phyloP scores from a whole-genome alignment of 1,140 invertebrate species.

The Drosophila prosaltans region DNA sequence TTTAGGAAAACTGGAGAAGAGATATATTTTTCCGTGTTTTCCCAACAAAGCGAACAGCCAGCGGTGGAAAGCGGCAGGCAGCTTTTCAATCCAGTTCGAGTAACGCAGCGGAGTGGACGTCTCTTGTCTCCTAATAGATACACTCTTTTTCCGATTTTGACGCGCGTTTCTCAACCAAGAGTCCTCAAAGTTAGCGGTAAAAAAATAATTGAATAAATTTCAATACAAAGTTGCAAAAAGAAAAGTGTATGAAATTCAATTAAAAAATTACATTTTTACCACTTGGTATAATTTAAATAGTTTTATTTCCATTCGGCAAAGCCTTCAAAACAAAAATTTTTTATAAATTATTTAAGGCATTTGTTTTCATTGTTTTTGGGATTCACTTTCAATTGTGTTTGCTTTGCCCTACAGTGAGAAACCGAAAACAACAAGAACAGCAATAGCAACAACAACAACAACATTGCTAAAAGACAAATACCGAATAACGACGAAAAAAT shows the following conservation, averaged over 20 bases:
- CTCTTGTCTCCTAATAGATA: slow-evolving; percentile 22
- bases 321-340: slow-evolving; percentile 37
- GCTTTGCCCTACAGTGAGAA: slow-evolving; percentile 63
- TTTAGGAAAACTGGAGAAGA: slow-evolving; percentile 11
- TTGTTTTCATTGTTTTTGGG: slow-evolving; percentile 50
- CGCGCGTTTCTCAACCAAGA: slow-evolving; percentile 36
- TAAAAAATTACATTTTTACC: slow-evolving; percentile 6
- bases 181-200: slow-evolving; percentile 45
- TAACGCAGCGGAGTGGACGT: slow-evolving; percentile 67
- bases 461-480: slow-evolving; percentile 21
- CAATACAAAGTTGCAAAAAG: slow-evolving; percentile 1
- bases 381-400: slow-evolving; percentile 52
- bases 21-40: slow-evolving; percentile 11
- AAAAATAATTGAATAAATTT: slow-evolving; percentile 17
- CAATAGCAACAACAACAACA: slow-evolving; percentile 44
- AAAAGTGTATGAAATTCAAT: slow-evolving; percentile 4
- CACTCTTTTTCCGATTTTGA: slow-evolving; percentile 11
- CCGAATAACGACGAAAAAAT: slow-evolving; percentile 39
- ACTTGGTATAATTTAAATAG: slow-evolving; percentile 19
- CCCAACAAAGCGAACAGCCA: slow-evolving; percentile 18
- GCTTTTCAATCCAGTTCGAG: slow-evolving; percentile 78
- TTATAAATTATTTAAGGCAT: slow-evolving; percentile 74
- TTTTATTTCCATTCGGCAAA: slow-evolving; percentile 26
- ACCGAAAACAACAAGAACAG: slow-evolving; percentile 25
- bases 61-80: slow-evolving; percentile 38